Evolutionary conservation across 1,140 invertebrate species (phyloP).

Genomic region (Saccostrea glomerata): DNA sequence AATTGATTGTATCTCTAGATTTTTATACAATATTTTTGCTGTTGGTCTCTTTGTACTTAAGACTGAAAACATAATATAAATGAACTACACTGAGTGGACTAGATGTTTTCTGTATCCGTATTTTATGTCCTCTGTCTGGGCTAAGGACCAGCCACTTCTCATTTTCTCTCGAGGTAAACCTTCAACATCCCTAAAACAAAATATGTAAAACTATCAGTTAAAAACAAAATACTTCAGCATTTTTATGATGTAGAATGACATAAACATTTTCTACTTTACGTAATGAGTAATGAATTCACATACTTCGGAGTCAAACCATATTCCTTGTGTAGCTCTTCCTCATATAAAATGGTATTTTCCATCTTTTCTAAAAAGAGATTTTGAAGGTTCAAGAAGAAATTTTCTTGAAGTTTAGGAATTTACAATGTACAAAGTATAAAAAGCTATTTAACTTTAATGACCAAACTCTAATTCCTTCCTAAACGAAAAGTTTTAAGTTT

Average conservation of each 20-base stretch:
- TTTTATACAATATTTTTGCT: too few relatives aligned
- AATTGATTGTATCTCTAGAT: too few relatives aligned
- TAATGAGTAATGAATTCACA: not conserved
- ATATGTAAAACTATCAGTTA: not conserved
- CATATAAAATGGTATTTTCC: constrained; percentile 13
- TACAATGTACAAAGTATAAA: too few relatives aligned
- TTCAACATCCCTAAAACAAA: not conserved
- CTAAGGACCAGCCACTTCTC: constrained; percentile 14
- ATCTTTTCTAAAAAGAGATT: constrained; percentile 2
- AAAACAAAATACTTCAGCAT: not conserved
- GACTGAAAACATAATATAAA: not conserved
- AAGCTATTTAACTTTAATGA: too few relatives aligned
- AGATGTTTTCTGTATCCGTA: constrained; percentile 7
- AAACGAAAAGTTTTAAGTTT: too few relatives aligned
- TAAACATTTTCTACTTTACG: not conserved
- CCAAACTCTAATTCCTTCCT: too few relatives aligned
- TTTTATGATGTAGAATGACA: not conserved
- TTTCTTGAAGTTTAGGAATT: too few relatives aligned
- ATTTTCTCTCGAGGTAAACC: constrained; percentile 10
- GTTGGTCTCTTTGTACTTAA: too few relatives aligned
- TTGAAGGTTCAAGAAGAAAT: too few relatives aligned
- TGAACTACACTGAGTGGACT: not conserved
- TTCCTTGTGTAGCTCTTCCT: constrained; percentile 2
- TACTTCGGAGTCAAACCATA: constrained; percentile 10
- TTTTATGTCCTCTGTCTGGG: not conserved